Evolutionary conservation across 2,888 invertebrate genomes (phyloP).

Genomic region (Schizaphis graminum): DNA sequence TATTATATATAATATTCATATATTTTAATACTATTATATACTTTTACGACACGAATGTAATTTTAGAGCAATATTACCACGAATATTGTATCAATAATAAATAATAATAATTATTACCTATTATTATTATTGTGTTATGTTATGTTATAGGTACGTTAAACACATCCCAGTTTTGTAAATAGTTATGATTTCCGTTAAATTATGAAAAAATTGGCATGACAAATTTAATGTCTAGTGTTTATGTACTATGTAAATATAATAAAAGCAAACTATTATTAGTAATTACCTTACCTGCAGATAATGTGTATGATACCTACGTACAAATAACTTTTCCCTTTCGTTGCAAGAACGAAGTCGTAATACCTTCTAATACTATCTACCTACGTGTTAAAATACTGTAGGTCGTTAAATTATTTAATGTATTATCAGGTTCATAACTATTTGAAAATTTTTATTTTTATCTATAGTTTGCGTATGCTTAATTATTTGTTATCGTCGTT

Average conservation of each 20-base stretch:
- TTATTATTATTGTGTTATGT: background rate
- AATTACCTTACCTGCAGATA: background rate
- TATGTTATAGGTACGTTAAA: background rate
- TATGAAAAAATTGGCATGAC: background rate
- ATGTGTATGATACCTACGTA: background rate
- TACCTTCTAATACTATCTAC: background rate
- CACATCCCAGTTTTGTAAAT: background rate
- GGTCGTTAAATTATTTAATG: background rate
- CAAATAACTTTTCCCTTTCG: background rate
- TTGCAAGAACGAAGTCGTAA: background rate
- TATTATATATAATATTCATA: background rate
- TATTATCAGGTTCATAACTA: background rate
- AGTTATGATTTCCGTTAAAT: background rate
- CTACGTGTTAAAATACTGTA: background rate
- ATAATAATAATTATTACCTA: background rate
- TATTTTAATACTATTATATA: background rate
- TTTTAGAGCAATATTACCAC: background rate
- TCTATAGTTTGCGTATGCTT: background rate
- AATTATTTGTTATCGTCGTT: background rate
- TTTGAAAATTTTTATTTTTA: background rate
- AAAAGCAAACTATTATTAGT: background rate
- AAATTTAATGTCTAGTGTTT: background rate
- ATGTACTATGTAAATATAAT: background rate
- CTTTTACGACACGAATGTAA: background rate
- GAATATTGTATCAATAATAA: background rate